Evolutionary conservation across 2,888 invertebrate genomes (phyloP), one percentile per base, ranked within the genome.

Genomic region (Drosophila subquinaria): DNA sequence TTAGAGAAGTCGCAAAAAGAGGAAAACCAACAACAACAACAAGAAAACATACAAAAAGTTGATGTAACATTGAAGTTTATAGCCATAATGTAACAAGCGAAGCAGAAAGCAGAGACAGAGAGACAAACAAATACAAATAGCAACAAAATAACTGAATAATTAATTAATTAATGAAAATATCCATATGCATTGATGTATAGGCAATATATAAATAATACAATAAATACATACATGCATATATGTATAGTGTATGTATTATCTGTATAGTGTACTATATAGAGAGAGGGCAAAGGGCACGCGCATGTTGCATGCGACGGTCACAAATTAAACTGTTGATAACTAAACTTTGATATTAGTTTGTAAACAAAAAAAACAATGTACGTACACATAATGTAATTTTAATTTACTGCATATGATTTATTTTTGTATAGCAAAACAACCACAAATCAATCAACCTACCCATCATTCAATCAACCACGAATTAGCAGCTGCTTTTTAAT

Each of bases 271-370:
- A 73, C 65, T 45, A 71, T 55, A 57, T 50, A 59, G 35, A 70
- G 64, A 82, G 81, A 84, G 76, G 79, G 84, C 72, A 87, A 87
- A 79, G 73, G 76, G 76, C 82, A 75, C 69, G 73, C 68, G 88
- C 82, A 82, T 84, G 88, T 67, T 71, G 75, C 81, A 85, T 88
- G 88, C 82, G 77, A 66, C 71, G 75, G 76, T 76, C 79, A 84
- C 78, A 76, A 90, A 91, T 89, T 89, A 90, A 91, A 91, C 92
- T 91, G 92, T 88, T 91, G 91, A 91, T 91, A 91, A 86, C 79
- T 85, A 90, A 91, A 87, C 89, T 82, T 87, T 91, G 92, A 91
- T 91, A 91, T 91, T 91, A 91, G 91, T 90, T 91, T 87, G 82
- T 87, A 88, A 86, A 88, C 65, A 71, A 76, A 81, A 27, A 27